These are phyloP conservation scores for Myzus persicae DNA, from an alignment of 1,140 invertebrate species.

Conservation along the genomic window DNA sequence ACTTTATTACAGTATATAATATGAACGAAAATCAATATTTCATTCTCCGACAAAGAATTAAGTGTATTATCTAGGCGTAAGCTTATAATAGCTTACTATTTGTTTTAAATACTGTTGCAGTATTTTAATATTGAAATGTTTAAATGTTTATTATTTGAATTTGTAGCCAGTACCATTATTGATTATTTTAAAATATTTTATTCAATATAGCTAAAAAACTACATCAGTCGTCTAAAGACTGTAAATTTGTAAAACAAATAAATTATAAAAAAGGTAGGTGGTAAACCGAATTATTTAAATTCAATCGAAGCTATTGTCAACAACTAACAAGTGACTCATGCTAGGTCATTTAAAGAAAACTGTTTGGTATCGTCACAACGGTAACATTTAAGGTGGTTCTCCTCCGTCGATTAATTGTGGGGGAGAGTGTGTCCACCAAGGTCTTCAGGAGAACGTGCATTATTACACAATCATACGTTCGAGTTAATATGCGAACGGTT, in stretches of 20 bases:
- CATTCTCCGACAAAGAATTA: too few relatives aligned
- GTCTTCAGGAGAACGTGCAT: conserved; percentile 44
- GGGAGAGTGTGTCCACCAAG: conserved; percentile 54
- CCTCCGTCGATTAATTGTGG: conserved; percentile 45
- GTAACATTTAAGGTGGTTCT: conserved; percentile 56
- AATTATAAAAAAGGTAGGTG: neutral
- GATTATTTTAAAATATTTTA: neutral
- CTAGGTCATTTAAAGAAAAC: conserved; percentile 49
- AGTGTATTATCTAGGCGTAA: too few relatives aligned
- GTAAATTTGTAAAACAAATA: neutral
- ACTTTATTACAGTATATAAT: too few relatives aligned
- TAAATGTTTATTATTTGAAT: too few relatives aligned
- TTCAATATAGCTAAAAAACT: neutral
- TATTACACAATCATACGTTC: conserved; percentile 46
- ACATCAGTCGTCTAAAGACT: neutral
- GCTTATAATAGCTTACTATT: too few relatives aligned
- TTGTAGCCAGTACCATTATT: too few relatives aligned
- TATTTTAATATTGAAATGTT: too few relatives aligned
- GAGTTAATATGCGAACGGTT: conserved; percentile 30
- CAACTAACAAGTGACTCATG: conserved; percentile 23
- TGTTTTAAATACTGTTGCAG: too few relatives aligned
- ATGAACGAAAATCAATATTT: too few relatives aligned
- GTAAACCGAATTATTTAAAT: neutral
- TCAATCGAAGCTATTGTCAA: neutral
- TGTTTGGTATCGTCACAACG: conserved; percentile 33